Percentiles rank a stretch among this genome's conserved stretches.
These are phyloP conservation scores for Petrocephalus schoutedeni DNA, from an alignment of 2,797 vertebrate species.

Conservation along the genomic window DNA sequence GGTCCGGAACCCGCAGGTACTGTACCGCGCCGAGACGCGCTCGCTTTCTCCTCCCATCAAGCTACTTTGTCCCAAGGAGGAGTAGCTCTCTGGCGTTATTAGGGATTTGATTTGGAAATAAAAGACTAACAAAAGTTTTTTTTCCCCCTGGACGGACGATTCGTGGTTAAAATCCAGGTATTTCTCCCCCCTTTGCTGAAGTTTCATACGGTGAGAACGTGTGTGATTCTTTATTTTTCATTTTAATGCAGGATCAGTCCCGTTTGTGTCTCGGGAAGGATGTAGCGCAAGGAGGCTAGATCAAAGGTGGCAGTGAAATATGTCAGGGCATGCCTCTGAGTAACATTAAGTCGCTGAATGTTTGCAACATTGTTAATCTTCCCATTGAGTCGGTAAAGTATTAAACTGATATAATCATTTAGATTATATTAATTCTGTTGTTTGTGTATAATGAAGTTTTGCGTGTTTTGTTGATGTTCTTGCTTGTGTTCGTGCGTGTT, in stretches of 20 bases:
- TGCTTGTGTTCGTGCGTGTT: not conserved
- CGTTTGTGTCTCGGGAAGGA: not conserved
- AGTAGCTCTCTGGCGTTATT: slow-evolving; percentile 43
- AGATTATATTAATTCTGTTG: not conserved
- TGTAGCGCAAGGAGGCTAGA: not conserved
- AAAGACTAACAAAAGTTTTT: slow-evolving; percentile 51
- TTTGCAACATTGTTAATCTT: not conserved
- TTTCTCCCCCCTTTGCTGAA: slow-evolving; percentile 8
- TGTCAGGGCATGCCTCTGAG: slow-evolving; percentile 33
- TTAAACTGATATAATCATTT: not conserved
- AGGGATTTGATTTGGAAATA: slow-evolving; percentile 43
- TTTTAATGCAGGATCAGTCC: not conserved
- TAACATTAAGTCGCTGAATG: not conserved
- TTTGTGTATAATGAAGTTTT: not conserved
- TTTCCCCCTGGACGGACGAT: slow-evolving; percentile 37
- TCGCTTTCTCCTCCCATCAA: slow-evolving; percentile 44
- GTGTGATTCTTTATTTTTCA: not conserved
- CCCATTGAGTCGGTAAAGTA: not conserved
- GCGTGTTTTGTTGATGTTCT: not conserved
- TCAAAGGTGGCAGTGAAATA: slow-evolving; percentile 28
- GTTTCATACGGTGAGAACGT: not conserved
- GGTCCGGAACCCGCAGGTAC: not conserved
- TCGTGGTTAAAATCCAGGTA: slow-evolving; percentile 62
- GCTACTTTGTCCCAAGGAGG: slow-evolving; percentile 42
- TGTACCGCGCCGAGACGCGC: not conserved